Conservation (phyloP, 2,888 invertebrate genomes). For the Minunthozetes semirufus region DNA sequence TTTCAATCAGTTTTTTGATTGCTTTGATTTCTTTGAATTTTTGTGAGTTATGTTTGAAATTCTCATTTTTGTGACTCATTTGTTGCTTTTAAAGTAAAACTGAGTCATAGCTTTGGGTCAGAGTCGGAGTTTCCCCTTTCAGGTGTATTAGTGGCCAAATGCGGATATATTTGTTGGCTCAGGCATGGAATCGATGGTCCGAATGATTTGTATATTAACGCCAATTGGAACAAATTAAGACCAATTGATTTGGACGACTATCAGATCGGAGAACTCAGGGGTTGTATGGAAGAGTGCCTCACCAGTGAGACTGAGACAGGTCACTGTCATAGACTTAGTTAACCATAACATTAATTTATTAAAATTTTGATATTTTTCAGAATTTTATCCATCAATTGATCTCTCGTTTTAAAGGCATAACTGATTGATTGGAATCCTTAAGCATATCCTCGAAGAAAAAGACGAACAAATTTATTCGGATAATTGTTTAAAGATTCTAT, state of each 20-base stretch:
- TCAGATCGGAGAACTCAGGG: background rate
- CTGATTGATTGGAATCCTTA: too few relatives aligned
- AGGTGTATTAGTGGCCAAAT: background rate
- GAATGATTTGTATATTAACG: background rate
- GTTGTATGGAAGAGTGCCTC: background rate
- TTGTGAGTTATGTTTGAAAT: background rate
- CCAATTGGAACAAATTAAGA: background rate
- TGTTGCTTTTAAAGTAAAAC: background rate
- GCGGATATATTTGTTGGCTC: background rate
- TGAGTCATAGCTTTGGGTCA: background rate
- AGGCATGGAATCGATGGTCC: background rate
- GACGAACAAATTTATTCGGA: too few relatives aligned
- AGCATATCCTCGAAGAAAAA: too few relatives aligned
- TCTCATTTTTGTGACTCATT: background rate
- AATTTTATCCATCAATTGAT: background rate
- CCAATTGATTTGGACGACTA: background rate
- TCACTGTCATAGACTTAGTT: background rate
- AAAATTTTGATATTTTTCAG: background rate
- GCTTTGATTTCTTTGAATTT: background rate
- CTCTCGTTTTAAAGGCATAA: background rate
- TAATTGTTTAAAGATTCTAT: too few relatives aligned
- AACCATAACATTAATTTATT: background rate
- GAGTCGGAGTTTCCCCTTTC: background rate
- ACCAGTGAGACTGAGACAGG: background rate
- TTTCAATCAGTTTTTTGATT: background rate